Evolutionary conservation across 1,140 invertebrate genomes (phyloP), one percentile per base, ranked within the genome.

Genomic region (Caerostris extrusa): DNA sequence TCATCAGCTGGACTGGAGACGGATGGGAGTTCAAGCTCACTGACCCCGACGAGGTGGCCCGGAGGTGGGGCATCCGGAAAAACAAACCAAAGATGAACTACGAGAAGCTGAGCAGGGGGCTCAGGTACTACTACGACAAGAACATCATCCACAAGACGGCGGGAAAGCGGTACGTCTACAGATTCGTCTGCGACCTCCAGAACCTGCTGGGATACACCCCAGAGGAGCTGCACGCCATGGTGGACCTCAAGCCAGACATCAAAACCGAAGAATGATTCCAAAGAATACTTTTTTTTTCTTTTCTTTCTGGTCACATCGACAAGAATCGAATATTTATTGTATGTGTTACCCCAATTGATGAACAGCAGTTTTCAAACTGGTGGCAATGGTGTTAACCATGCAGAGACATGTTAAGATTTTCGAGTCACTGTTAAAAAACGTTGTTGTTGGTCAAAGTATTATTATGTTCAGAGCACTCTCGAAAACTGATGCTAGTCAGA

Each of bases 51-150:
- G 99, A 99, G 96, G 99, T 99, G 64, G 99, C 99, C 1, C 97
- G 98, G 6, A 97, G 98, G 91, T 99, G 99, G 99, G 99, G 99
- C 57, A 98, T 99, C 82, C 97, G 99, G 10, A 99, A 99, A 96
- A 99, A 99, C 96, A 99, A 99, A 96, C 99, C 99, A 57, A 99
- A 99, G 96, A 99, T 99, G 98, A 99, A 99, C 96, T 99, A 99
- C 96, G 99, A 99, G 96, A 99, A 99, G 95, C 96, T 99, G 92
- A 99, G 98, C 94, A 98, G 99, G 34, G 99, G 98, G 56, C 97
- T 99, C 34, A 98, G 99, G 69, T 99, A 99, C 96, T 99, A 99
- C 96, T 99, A 99, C 95, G 99, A 99, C 96, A 99, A 99, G 96
- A 99, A 99, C 96, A 99, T 99, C 95, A 99, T 99, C 95, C 99